Evolutionary conservation across 92 coral and sea anemone species (phyloP), one percentile per base, ranked within the genome.

Genomic region (Micromussa lordhowensis): DNA sequence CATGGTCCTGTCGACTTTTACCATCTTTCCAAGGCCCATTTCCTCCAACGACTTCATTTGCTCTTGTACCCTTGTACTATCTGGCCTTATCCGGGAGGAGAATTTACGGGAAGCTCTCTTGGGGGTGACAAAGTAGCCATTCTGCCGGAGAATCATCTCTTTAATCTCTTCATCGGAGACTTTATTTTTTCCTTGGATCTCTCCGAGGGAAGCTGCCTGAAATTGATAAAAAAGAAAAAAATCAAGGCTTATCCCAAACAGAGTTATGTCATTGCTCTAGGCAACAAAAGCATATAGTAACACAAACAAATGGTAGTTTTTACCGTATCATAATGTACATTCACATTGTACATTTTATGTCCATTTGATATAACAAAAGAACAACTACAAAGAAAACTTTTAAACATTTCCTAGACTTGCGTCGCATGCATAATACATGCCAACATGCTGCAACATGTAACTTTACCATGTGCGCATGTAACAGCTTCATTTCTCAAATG

Each of bases 41-140:
- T 78, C 85, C 61, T 87, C 61, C 40, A 87, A 64, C 51, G 21
- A 26, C 61, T 24, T 53, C 54, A 11, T 49, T 48, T 86, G 54
- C 26, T 58, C 73, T 54, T 86, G 70, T 17, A 86, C 90, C 71
- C 14, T 48, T 18, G 72, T 55, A 57, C 59, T 15, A 72, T 78
- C 84, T 10, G 90, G 90, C 76, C 90, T 77, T n/a, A 86, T 86
- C 75, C 77, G 58, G 54, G 84, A 86, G 35, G 77, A 59, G 77
- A 86, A 86, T 55, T 86, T 86, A 10, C 90, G 40, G 38, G 24
- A 86, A 22, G 58, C 48, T 31, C 80, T 68, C 49, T 78, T 86
- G 30, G 84, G 77, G 15, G 90, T 86, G 14, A 86, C 90, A 38
- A 58, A 59, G 9, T 71, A 82, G 17, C 77, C 90, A 55, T 69